Conservation (phyloP, 1,140 invertebrate genomes). For the Metopolophium dirhodum region DNA sequence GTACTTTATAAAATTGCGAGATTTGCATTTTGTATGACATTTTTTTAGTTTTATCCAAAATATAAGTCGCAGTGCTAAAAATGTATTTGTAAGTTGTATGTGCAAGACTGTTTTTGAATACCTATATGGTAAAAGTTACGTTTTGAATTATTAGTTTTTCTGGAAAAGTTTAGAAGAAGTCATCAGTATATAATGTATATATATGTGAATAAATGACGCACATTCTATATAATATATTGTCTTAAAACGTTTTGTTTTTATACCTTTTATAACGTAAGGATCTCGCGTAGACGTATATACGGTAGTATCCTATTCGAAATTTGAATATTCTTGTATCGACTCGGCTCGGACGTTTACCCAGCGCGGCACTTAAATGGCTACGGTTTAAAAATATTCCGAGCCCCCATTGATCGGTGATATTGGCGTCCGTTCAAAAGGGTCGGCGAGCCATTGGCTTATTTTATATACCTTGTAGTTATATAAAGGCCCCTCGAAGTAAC, state of each 20-base stretch:
- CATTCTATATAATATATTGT: not conserved
- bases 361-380: not conserved
- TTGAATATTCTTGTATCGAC: not conserved
- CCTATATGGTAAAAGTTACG: not conserved
- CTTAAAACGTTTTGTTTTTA: not conserved
- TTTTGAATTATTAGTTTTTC: slow-evolving; percentile 15
- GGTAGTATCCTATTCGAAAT: not conserved
- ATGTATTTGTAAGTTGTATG: not conserved
- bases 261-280: not conserved
- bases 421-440: slow-evolving; percentile 20
- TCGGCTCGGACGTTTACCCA: not conserved
- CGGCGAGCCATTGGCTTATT: not conserved
- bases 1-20: not conserved
- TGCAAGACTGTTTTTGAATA: not conserved
- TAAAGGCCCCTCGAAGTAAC: not conserved
- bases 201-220: not conserved
- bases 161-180: not conserved
- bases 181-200: not conserved
- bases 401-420: slow-evolving; percentile 3
- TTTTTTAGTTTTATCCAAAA: not conserved
- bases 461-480: not conserved
- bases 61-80: not conserved
- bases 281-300: not conserved
- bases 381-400: slow-evolving; percentile 26
- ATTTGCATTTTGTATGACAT: not conserved